phyloP scores from a whole-genome alignment of 2,113 vertebrate species.

The Gila orcuttii region DNA sequence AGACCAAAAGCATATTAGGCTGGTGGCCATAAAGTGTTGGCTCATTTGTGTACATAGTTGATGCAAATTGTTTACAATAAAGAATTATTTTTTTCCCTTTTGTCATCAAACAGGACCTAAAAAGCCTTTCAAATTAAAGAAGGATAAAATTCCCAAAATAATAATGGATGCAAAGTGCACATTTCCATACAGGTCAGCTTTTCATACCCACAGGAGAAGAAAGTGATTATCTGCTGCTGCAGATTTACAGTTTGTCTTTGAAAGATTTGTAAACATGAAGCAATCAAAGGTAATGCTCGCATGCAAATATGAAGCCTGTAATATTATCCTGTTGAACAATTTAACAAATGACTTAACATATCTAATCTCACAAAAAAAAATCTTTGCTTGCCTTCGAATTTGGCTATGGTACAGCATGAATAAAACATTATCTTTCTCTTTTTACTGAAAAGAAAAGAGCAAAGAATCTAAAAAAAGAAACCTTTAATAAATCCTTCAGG shows the following conservation, averaged over 20 bases:
- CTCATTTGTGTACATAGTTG: not conserved
- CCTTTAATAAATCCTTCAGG: slow-evolving; percentile 42
- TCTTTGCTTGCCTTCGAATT: slow-evolving; percentile 53
- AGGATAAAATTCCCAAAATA: not conserved
- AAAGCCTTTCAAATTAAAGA: not conserved
- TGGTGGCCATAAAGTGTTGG: no score
- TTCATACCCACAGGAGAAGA: not conserved
- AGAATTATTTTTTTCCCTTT: not conserved
- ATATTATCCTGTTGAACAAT: slow-evolving; percentile 61
- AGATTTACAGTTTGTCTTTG: slow-evolving; percentile 21
- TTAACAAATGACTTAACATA: slow-evolving; percentile 69
- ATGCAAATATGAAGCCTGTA: slow-evolving; percentile 54
- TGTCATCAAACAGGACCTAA: not conserved
- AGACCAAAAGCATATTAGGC: no score
- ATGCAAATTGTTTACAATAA: not conserved
- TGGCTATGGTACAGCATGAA: slow-evolving; percentile 63
- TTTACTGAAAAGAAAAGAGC: slow-evolving; percentile 43
- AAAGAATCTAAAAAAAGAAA: slow-evolving; percentile 45
- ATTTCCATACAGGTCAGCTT: not conserved
- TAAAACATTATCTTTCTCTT: slow-evolving; percentile 64
- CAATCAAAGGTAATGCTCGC: not conserved
- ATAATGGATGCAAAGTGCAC: not conserved
- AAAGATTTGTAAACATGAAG: slow-evolving; percentile 36
- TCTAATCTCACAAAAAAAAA: slow-evolving; percentile 63
- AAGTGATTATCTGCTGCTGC: slow-evolving; percentile 18